Percentiles rank a stretch among this genome's conserved stretches.
Evolutionary conservation across 2,888 invertebrate genomes (phyloP).

Genomic region (Lasioglossum figueresi): DNA sequence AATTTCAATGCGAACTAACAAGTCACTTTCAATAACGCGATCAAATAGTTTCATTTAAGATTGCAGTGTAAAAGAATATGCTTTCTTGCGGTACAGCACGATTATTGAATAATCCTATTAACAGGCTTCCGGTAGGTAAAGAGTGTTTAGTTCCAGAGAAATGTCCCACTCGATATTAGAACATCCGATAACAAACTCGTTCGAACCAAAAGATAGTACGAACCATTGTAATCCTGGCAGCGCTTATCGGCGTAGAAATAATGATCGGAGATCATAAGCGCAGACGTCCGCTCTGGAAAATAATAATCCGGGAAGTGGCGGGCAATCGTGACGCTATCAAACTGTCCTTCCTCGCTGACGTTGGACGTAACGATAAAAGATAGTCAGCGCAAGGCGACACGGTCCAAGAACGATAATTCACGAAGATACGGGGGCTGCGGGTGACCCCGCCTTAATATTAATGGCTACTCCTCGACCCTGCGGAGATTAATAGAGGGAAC

Average conservation of each 20-base stretch:
- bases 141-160: too few species aligned
- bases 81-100: too few species aligned
- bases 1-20: too few species aligned
- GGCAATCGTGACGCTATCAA: slow-evolving; percentile 26
- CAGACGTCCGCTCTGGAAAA: slow-evolving; percentile 1
- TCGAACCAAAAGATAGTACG: background rate
- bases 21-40: too few species aligned
- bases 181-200: background rate
- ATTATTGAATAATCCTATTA: too few species aligned
- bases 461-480: slow-evolving; percentile 74
- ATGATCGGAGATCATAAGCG: background rate
- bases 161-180: too few species aligned
- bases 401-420: slow-evolving; percentile 75
- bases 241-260: background rate
- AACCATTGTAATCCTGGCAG: background rate
- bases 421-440: slow-evolving; percentile 71
- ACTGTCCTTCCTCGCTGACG: slow-evolving; percentile 22
- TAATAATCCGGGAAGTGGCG: slow-evolving; percentile 27
- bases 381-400: slow-evolving; percentile 73
- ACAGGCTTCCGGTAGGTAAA: too few species aligned
- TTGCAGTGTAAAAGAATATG: too few species aligned
- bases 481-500: slow-evolving; percentile 77
- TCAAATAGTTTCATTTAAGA: too few species aligned
- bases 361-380: slow-evolving; percentile 74
- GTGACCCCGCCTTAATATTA: slow-evolving; percentile 77